Evolutionary conservation across 1,140 invertebrate species (phyloP).

Genomic region (Aphidius gifuensis): DNA sequence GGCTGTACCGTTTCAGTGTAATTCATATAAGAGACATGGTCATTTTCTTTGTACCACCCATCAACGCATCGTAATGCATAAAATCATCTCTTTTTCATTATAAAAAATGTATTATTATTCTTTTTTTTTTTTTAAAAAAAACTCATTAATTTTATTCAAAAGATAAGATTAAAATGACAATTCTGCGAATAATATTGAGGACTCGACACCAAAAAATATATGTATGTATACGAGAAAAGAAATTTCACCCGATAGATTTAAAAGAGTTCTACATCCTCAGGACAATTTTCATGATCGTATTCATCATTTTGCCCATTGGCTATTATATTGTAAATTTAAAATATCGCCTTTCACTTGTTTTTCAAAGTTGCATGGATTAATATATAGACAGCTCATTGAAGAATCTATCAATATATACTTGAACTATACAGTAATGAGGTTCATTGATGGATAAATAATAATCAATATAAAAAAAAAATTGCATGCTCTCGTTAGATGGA

Average conservation of each 20-base stretch:
- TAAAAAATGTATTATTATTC: not conserved
- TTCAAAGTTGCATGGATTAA: constrained; percentile 3
- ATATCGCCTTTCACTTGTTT: constrained; percentile 20
- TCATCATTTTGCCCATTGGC: not conserved
- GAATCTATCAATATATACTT: not conserved
- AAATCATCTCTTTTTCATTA: not conserved
- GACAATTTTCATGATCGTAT: constrained; percentile 20
- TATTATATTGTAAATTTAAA: not conserved
- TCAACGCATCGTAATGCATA: not conserved
- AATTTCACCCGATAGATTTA: constrained; percentile 19
- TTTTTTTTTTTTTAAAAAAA: not conserved
- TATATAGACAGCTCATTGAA: not conserved
- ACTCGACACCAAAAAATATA: constrained; percentile 18
- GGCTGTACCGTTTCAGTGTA: no score
- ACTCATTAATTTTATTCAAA: not conserved
- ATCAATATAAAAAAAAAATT: not conserved
- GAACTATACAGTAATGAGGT: not conserved
- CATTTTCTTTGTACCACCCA: not conserved
- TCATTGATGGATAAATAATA: not conserved
- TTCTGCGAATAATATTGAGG: constrained; percentile 4
- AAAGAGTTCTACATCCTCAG: constrained; percentile 17
- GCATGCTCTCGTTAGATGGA: not conserved
- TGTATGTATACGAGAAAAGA: not conserved
- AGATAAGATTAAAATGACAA: no score
- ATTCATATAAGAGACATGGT: not conserved